Evolutionary conservation across 2,888 invertebrate genomes (phyloP), one percentile per base, ranked within the genome.

Genomic region (Proisotoma minuta): DNA sequence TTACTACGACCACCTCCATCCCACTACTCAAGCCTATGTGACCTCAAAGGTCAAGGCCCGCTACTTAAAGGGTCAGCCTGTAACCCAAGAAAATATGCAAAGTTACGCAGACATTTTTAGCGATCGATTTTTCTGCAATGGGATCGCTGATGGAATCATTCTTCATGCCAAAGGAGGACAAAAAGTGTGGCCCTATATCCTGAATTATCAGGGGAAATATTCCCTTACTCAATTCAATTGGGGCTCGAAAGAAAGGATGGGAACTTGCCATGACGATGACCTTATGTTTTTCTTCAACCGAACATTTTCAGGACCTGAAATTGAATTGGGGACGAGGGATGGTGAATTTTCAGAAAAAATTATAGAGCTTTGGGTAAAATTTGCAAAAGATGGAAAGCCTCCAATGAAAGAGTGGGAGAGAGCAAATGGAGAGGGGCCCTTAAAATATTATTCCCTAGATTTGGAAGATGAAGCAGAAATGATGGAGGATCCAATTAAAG

Each of bases 61-160:
- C 39, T 64, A 85, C 74, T 77, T 86, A 39, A 78, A 79, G 27
- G 47, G 29, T 3, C 43, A 20, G 20, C 43, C 43, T 20, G 5
- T 43, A 5, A 4, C 5, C 20, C 10, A 5, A 43, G 43, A 15
- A 12, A 43, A 15, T 5, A 5, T 5, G 18, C 15, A 43, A 43
- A 18, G 53, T 26, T 22, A 60, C 3, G 59, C 57, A 27, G 10
- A 48, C 39, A 47, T 60, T 18, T 57, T 12, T 24, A 57, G 59
- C 0, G 64, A 64, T 24, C 43, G 64, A 5, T 60, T 64, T 40
- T 64, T 64, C 47, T 22, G 24, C 20, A 49, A 39, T 23, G 60
- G 53, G 23, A 27, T 64, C 8, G 27, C 48, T 1, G 29, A 57
- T 49, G 40, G 52, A 15, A 64, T 64, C 49, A 22, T 23, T 12